These are phyloP conservation scores for Phenganax marumi DNA, from an alignment of 92 coral and sea anemone genomes.

Conservation along the genomic window DNA sequence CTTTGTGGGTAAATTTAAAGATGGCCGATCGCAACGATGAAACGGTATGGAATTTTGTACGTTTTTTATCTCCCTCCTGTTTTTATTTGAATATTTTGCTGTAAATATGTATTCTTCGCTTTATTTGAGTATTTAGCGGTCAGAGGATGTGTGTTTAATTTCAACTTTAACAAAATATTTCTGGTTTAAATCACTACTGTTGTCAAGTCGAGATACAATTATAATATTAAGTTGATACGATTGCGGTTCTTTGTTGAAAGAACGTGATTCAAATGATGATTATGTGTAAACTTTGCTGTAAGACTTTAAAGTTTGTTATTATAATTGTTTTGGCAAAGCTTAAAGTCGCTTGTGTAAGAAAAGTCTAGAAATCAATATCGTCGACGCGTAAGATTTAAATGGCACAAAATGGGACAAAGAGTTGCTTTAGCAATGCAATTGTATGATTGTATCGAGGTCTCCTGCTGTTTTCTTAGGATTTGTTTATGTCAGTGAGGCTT, in stretches of 20 bases:
- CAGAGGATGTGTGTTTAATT: not conserved
- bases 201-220: not conserved
- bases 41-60: not conserved
- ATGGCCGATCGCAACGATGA: constrained; percentile 21
- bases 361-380: not conserved
- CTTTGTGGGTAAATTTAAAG: constrained; percentile 19
- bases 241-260: not conserved
- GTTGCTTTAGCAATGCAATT: not conserved
- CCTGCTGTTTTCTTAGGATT: not conserved
- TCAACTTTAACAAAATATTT: not conserved
- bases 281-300: not conserved
- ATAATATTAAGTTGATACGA: not conserved
- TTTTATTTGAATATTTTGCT: not conserved
- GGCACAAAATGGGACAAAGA: not conserved
- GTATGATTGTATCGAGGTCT: not conserved
- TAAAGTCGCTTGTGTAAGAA: not conserved
- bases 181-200: not conserved
- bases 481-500: constrained; percentile 38
- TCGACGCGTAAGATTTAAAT: not conserved
- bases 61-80: not conserved
- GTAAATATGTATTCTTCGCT: not conserved
- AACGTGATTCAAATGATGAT: not conserved
- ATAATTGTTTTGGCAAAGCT: not conserved
- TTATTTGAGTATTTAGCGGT: not conserved
- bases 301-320: not conserved